Base-by-base conservation (phyloP, 1,140 invertebrate genomes). In the Cryptotermes secundus region DNA sequence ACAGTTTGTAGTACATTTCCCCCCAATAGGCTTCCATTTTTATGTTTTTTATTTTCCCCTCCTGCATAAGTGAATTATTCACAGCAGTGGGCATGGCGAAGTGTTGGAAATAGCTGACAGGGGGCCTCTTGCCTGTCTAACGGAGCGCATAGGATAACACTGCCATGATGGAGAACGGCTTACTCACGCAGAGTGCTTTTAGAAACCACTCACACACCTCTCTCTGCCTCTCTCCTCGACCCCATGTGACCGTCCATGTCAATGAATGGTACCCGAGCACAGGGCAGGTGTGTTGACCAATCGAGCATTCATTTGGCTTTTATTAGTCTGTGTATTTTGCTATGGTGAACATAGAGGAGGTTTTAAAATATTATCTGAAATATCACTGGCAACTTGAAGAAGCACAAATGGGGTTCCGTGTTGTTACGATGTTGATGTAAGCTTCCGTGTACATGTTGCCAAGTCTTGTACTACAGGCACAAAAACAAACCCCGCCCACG, bases 301-400 rank as follows among this genome's bases (percentile, higher is more conserved):
- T 72, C 59, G 31, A 72, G 26, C 59, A 72, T 72, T 72, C 59
- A 72, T 72, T 72, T 72, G 59, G 7, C 59, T 72, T 72, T 72
- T n/a, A n/a, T n/a, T 31, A 72, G 59, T 72, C 59, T 3, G 59
- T 72, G 59, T 31, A 72, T 31, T 72, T 14, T 31, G 59, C 2
- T 72, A n/a, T 72, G 22, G 22, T 14, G 19, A 49, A 19, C 22
- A 49, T 19, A 22, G 45, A 19, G 45, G 3, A 7, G 12, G 16
- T 49, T 49, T 49, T 49, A 49, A 1, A 49, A 49, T 14, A 19
- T 49, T 22, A 49, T 49, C 22, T 49, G 19, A 14, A 12, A 49
- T 0, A 49, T 49, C 45, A 0, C 22, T 49, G 14, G 19, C 19
- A 38, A 12, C 38, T 38, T 38, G 38, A 38, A n/a, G n/a, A n/a